These are phyloP conservation scores for Emydocephalus ijimae DNA, from an alignment of 2,113 vertebrate genomes.

Conservation along the genomic window DNA sequence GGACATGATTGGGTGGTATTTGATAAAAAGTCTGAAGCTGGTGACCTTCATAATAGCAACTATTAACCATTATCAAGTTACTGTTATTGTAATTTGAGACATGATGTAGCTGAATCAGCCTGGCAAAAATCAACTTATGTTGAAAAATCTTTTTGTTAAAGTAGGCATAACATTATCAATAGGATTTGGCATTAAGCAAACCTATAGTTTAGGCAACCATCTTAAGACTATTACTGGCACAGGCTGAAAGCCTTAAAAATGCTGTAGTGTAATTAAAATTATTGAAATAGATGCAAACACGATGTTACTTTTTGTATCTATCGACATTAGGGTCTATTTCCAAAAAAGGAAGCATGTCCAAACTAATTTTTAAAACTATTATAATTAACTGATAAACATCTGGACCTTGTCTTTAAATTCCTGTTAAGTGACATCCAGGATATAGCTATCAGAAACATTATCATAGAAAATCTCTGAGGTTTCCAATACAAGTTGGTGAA, in stretches of 20 bases:
- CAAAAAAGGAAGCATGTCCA: not conserved
- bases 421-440: not conserved
- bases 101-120: not conserved
- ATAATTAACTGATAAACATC: not conserved
- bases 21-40: not conserved
- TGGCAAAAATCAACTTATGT: not conserved
- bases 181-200: not conserved
- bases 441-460: not conserved
- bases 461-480: not conserved
- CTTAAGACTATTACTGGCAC: not conserved
- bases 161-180: not conserved
- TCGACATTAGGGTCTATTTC: not conserved
- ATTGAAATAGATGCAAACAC: not conserved
- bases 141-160: not conserved
- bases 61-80: not conserved
- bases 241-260: constrained; percentile 7
- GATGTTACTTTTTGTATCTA: constrained; percentile 2
- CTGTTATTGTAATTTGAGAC: not conserved
- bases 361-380: not conserved
- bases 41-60: not conserved
- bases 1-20: not conserved
- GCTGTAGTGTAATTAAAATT: not conserved
- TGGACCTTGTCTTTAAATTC: not conserved
- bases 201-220: not conserved
- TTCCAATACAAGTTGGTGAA: not conserved